Evolutionary conservation across 2,797 vertebrate genomes (phyloP).

Genomic region (Gadopsis marmoratus): DNA sequence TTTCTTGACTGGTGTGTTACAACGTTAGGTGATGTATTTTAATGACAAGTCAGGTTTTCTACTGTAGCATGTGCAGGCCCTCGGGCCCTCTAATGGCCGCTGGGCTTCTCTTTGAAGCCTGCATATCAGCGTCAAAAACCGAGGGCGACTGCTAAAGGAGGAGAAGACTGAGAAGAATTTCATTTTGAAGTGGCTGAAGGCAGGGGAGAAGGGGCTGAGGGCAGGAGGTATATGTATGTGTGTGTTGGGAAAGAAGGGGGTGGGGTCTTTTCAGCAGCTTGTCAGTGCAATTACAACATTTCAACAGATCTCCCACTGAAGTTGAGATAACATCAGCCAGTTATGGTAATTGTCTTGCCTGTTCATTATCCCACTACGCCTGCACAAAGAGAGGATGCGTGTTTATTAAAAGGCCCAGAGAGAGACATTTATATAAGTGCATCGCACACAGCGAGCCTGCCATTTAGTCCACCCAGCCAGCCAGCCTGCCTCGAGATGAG

Average conservation of each 20-base stretch:
- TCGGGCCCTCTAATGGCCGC: constrained; percentile 66
- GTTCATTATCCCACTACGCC: constrained; percentile 77
- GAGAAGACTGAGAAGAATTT: constrained; percentile 87
- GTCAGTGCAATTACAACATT: constrained; percentile 90
- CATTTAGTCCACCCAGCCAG: constrained; percentile 41
- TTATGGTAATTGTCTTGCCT: constrained; percentile 82
- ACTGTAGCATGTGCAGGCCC: constrained; percentile 36
- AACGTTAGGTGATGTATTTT: constrained; percentile 21
- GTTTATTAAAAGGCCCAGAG: constrained; percentile 75
- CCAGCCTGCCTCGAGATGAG: constrained; percentile 3
- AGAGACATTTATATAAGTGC: constrained; percentile 65
- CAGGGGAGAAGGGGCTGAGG: constrained; percentile 55
- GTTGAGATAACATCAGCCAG: constrained; percentile 84
- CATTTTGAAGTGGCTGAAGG: constrained; percentile 92
- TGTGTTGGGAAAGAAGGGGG: constrained; percentile 24
- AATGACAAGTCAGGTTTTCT: constrained; percentile 33
- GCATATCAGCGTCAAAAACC: constrained; percentile 87
- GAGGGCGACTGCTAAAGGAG: constrained; percentile 62
- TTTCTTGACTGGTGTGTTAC: not conserved
- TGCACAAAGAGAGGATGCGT: constrained; percentile 68
- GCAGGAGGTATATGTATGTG: constrained; percentile 31
- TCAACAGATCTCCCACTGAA: constrained; percentile 77
- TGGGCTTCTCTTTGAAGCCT: constrained; percentile 89
- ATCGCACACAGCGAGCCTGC: constrained; percentile 41
- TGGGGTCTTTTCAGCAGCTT: constrained; percentile 82